These are phyloP conservation scores for Leptinotarsa lineolata DNA, from an alignment of 1,140 invertebrate genomes.

Conservation along the genomic window DNA sequence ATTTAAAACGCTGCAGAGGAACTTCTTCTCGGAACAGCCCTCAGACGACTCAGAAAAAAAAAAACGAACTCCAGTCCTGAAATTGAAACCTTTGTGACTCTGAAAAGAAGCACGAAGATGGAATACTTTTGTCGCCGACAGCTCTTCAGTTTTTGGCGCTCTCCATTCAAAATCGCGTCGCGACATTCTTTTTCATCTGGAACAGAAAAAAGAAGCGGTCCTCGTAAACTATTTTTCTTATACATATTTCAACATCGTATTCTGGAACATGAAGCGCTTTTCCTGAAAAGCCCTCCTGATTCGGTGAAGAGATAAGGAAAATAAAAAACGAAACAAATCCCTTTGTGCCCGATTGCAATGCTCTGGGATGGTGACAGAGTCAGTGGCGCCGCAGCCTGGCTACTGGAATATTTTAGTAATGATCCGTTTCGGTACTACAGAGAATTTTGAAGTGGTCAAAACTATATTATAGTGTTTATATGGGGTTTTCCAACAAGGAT, in stretches of 20 bases:
- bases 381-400: not conserved
- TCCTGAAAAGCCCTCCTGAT: slow-evolving; percentile 22
- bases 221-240: slow-evolving; percentile 20
- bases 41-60: not conserved
- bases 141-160: slow-evolving; percentile 7
- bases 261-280: slow-evolving; percentile 16
- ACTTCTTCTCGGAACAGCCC: not conserved
- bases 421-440: too few species aligned
- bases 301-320: slow-evolving; percentile 22
- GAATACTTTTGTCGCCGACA: slow-evolving; percentile 2
- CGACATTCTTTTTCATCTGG: not conserved
- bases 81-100: slow-evolving; percentile 3
- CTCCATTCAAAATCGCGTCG: not conserved
- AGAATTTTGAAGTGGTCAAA: too few species aligned
- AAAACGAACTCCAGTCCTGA: not conserved
- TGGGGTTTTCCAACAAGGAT: too few species aligned
- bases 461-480: too few species aligned
- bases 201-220: slow-evolving; percentile 7
- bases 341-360: slow-evolving; percentile 21
- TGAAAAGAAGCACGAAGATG: not conserved
- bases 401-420: too few species aligned
- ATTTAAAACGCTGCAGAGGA: not conserved
- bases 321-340: slow-evolving; percentile 22
- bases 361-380: not conserved
- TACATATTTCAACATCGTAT: slow-evolving; percentile 24